These are phyloP conservation scores for Nematopogon swammerdamellus DNA, from an alignment of 2,888 invertebrate species.

Conservation along the genomic window DNA sequence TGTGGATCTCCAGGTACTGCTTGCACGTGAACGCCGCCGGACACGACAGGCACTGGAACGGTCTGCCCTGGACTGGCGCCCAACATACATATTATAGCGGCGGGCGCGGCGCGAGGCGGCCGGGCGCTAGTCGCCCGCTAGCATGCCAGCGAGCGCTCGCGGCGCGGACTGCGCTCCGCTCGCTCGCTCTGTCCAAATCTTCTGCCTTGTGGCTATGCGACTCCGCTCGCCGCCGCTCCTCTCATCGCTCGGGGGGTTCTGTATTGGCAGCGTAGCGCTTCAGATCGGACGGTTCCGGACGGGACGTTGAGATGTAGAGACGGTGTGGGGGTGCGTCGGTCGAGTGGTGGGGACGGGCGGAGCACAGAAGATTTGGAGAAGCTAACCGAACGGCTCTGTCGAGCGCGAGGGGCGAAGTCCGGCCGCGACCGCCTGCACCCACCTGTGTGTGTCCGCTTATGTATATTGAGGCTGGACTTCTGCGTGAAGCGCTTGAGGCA, in stretches of 20 bases:
- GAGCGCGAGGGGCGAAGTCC: slow-evolving; percentile 45
- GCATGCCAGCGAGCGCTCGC: slow-evolving; percentile 36
- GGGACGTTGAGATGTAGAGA: background rate
- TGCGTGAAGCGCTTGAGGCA: slow-evolving; percentile 78
- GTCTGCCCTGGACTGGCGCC: slow-evolving; percentile 58
- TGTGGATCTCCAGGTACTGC: slow-evolving; percentile 61
- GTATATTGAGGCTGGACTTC: slow-evolving; percentile 78
- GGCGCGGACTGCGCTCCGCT: slow-evolving; percentile 50
- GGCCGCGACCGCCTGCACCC: slow-evolving; percentile 49
- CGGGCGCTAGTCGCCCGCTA: slow-evolving; percentile 43
- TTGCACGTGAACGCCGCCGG: slow-evolving; percentile 58
- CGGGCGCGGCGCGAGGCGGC: slow-evolving; percentile 31
- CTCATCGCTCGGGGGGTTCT: background rate
- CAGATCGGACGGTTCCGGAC: no score
- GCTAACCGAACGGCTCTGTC: slow-evolving; percentile 13
- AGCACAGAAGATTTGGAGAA: slow-evolving; percentile 23
- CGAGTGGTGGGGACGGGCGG: slow-evolving; percentile 9
- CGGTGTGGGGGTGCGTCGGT: slow-evolving; percentile 6
- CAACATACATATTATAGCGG: slow-evolving; percentile 53
- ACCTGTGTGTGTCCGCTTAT: slow-evolving; percentile 74
- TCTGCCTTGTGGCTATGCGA: background rate
- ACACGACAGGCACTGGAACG: slow-evolving; percentile 60
- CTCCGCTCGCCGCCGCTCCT: no score
- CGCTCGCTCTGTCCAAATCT: slow-evolving; percentile 16
- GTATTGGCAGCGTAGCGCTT: background rate